Evolutionary conservation across 2,113 vertebrate species (phyloP).

Genomic region (Oncorhynchus tshawytscha): DNA sequence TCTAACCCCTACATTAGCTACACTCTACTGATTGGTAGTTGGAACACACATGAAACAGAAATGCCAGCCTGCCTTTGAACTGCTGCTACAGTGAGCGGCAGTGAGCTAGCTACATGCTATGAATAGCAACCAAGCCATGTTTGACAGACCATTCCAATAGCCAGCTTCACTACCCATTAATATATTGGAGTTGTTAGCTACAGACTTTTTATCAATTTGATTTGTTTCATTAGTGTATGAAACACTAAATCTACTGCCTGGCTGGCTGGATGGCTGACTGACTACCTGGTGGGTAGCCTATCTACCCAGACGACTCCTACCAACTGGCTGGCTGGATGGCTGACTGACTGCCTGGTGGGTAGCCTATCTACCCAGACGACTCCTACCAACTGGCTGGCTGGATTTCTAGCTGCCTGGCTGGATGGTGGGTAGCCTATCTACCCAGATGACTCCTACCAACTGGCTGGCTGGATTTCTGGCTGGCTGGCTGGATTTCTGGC

Average conservation of each 20-base stretch:
- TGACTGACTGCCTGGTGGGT: too few species aligned
- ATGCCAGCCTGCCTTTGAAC: too few species aligned
- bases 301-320: too few species aligned
- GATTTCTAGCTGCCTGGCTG: slow-evolving; percentile 1
- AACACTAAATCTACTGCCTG: slow-evolving; percentile 40
- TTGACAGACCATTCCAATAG: too few species aligned
- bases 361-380: background rate
- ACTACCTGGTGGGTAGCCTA: background rate
- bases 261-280: background rate
- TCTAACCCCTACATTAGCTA: too few species aligned
- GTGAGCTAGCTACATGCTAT: too few species aligned
- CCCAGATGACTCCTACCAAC: background rate
- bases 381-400: background rate
- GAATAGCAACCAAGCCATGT: too few species aligned
- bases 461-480: slow-evolving; percentile 17
- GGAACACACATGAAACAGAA: too few species aligned
- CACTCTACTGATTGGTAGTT: too few species aligned
- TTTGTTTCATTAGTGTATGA: slow-evolving; percentile 32
- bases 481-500: slow-evolving; percentile 7
- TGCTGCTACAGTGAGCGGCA: too few species aligned
- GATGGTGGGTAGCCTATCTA: too few species aligned
- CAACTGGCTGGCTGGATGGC: too few species aligned
- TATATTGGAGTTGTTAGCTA: background rate
- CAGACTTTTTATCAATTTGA: slow-evolving; percentile 26
- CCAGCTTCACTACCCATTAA: background rate